Conservation (phyloP, 2,113 vertebrate species). For the Proteles cristata region DNA sequence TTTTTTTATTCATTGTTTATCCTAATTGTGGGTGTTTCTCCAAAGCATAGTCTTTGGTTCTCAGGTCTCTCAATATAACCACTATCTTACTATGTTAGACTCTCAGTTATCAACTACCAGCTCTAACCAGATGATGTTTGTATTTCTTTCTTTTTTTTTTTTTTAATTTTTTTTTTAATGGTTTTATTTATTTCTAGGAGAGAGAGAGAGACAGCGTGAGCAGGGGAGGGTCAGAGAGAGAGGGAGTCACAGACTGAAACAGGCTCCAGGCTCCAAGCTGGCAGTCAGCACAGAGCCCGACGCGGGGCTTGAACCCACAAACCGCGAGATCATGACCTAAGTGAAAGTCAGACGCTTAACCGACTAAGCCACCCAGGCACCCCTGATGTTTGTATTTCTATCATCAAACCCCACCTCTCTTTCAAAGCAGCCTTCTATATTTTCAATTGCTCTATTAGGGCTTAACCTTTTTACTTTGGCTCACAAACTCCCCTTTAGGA, state of each 20-base stretch:
- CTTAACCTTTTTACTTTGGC: conserved; percentile 34
- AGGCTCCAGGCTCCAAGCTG: no score
- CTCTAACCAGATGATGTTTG: conserved; percentile 26
- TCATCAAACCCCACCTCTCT: neutral
- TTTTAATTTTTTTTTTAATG: no score
- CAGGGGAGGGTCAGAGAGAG: no score
- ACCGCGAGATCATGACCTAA: no score
- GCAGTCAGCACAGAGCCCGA: no score
- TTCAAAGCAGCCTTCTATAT: neutral
- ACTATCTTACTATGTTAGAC: neutral
- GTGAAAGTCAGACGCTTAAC: no score
- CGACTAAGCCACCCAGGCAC: no score
- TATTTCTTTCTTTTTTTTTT: no score
- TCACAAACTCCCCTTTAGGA: neutral
- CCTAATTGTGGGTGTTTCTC: neutral
- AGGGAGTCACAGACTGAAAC: no score
- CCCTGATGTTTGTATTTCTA: conserved; percentile 28
- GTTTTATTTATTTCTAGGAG: no score
- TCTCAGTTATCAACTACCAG: neutral
- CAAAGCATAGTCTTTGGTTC: conserved; percentile 7
- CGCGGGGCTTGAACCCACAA: no score
- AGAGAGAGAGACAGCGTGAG: no score
- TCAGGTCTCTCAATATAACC: conserved; percentile 14
- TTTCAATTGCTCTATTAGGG: neutral
- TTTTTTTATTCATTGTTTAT: neutral